Base-by-base conservation (phyloP, 2,888 invertebrate genomes). In the Hydropsyche betteni region DNA sequence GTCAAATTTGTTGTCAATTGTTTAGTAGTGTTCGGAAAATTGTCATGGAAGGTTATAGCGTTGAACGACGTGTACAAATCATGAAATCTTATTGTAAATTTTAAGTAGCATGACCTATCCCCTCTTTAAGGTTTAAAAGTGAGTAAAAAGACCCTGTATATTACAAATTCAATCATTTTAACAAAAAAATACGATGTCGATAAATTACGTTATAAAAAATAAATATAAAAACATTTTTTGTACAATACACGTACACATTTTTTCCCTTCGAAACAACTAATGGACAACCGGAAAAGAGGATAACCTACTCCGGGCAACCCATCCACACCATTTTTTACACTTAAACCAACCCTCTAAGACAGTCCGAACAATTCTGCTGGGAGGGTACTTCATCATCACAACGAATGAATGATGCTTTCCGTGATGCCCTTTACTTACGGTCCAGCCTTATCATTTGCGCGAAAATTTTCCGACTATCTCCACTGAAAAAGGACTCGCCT, bases 391-490 rank as follows among this genome's bases (percentile, higher is more conserved):
- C 64, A 64, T 64, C 64, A 64, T 64, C 24, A 36, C 64, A n/a
- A 24, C 36, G 64, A 64, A 64, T 64, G 64, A 64, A 64, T 64
- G 64, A 64, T 64, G 64, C 64, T 64, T 64, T 64, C 34, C 34
- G 64, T 34, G 64, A 64, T 64, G 64, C 36, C 64, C 64, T 64
- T 64, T 64, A 64, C 64, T 64, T 64, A 64, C 34, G 36, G 64
- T 7, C 64, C 64, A 64, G 33, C 64, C 34, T 64, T 64, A 64
- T 64, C 64, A 36, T 64, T 64, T 64, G 34, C 24, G 24, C 58
- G 16, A 16, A 58, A 58, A 14, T n/a, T 16, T 53, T 53, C 16
- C 14, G 53, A 53, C 12, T n/a, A 24, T 24, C 24, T 24, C 24
- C 53, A 14, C 12, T 58, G 58, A 8, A 8, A 58, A 53, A 58